These are phyloP conservation scores for Enteromius mattozi DNA, from an alignment of 2,797 vertebrate species.

Conservation along the genomic window DNA sequence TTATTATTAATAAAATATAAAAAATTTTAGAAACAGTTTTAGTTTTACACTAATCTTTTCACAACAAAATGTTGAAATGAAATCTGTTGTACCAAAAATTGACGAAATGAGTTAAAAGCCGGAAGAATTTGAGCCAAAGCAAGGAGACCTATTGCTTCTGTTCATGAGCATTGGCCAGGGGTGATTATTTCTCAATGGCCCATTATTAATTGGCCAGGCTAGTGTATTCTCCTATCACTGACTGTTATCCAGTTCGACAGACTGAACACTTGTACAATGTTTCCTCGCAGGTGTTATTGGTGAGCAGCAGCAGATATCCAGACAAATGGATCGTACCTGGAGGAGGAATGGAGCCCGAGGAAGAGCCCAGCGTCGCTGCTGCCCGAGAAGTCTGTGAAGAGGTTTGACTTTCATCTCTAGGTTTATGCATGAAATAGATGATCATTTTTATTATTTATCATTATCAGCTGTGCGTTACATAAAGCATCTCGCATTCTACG, in stretches of 20 bases:
- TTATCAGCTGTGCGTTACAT: not conserved
- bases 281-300: slow-evolving; percentile 88
- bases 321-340: slow-evolving; percentile 99
- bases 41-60: not conserved
- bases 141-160: not conserved
- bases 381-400: slow-evolving; percentile 97
- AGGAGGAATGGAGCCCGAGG: slow-evolving; percentile 97
- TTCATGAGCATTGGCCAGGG: not conserved
- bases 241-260: not conserved
- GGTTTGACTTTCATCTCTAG: slow-evolving; percentile 73
- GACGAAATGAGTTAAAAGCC: not conserved
- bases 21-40: too few species aligned
- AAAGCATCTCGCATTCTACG: too few species aligned
- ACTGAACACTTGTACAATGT: not conserved
- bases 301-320: slow-evolving; percentile 97
- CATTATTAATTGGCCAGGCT: not conserved
- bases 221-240: not conserved
- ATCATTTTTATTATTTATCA: not conserved
- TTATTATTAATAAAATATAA: not conserved
- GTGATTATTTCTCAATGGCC: not conserved
- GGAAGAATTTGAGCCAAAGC: not conserved
- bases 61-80: not conserved
- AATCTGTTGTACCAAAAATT: not conserved
- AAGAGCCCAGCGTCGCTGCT: slow-evolving; percentile 92
- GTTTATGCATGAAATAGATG: not conserved